A percentile compares a stretch with the other conserved stretches of the same genome.
Conservation (phyloP, 2,888 invertebrate genomes). For the Eurytoma californica region DNA sequence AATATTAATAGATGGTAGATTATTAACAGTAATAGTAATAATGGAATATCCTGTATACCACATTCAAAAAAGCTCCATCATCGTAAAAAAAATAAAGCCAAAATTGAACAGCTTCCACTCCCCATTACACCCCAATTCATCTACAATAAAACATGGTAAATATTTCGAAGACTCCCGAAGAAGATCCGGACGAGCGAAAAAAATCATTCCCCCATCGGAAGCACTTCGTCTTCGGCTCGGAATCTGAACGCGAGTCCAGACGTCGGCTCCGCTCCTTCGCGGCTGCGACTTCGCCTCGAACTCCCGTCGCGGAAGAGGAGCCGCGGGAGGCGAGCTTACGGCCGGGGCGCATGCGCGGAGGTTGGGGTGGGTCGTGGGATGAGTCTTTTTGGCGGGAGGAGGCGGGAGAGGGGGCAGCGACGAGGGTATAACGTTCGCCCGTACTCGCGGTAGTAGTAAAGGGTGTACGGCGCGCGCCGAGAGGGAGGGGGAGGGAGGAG, state of each 20-base stretch:
- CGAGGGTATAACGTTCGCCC: constrained; percentile 6
- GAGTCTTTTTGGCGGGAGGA: constrained; percentile 43
- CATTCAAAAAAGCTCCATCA: too few species aligned
- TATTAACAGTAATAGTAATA: too few species aligned
- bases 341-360: constrained; percentile 30
- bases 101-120: too few species aligned
- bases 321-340: background rate
- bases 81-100: too few species aligned
- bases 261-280: background rate
- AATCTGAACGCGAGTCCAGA: too few species aligned
- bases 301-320: background rate
- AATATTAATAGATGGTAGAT: too few species aligned
- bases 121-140: too few species aligned
- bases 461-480: background rate
- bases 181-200: background rate
- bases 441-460: constrained; percentile 7
- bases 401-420: background rate
- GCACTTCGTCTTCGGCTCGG: background rate
- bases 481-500: constrained; percentile 8
- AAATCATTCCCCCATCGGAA: background rate
- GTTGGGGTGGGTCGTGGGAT: constrained; percentile 20
- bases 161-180: background rate
- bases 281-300: background rate
- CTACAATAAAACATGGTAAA: too few species aligned
- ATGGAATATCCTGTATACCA: too few species aligned